phyloP scores from a whole-genome alignment of 2,113 vertebrate species.

The Myrmophylax atrothorax region DNA sequence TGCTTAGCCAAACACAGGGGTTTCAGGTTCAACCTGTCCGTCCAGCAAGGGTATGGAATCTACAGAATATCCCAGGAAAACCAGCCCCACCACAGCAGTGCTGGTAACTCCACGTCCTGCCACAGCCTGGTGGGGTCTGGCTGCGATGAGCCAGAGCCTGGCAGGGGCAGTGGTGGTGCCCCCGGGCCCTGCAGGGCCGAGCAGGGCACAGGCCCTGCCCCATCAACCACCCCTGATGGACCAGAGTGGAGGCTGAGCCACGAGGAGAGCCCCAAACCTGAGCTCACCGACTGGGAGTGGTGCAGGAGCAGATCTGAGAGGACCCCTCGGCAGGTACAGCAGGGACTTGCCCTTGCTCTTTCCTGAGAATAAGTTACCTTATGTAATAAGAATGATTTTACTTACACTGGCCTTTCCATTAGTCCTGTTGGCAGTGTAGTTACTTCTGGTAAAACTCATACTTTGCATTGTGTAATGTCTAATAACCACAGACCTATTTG shows the following conservation, averaged over 20 bases:
- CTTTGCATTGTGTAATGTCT: neutral
- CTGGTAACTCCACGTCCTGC: constrained; percentile 69
- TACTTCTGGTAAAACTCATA: neutral
- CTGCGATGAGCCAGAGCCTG: constrained; percentile 34
- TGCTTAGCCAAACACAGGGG: constrained; percentile 81
- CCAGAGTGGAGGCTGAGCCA: constrained; percentile 86
- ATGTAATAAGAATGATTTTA: accelerated
- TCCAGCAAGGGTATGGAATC: constrained; percentile 88
- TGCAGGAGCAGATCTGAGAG: constrained; percentile 95
- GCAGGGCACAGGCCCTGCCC: constrained; percentile 45
- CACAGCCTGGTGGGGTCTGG: constrained; percentile 76
- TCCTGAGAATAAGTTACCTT: neutral
- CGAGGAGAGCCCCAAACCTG: constrained; percentile 82
- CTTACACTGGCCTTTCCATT: accelerated
- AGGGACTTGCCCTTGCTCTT: neutral
- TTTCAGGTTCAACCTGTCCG: constrained; percentile 92
- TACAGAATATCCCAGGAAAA: constrained; percentile 85
- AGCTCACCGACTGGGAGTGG: constrained; percentile 96
- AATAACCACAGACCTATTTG: neutral
- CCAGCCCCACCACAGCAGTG: neutral
- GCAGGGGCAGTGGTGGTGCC: constrained; percentile 10
- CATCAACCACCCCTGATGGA: constrained; percentile 71
- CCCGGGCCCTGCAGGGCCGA: neutral
- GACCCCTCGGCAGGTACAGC: constrained; percentile 89
- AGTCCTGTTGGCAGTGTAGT: neutral